Evolutionary conservation across 2,113 vertebrate genomes (phyloP).

Genomic region (Grammomys surdaster): DNA sequence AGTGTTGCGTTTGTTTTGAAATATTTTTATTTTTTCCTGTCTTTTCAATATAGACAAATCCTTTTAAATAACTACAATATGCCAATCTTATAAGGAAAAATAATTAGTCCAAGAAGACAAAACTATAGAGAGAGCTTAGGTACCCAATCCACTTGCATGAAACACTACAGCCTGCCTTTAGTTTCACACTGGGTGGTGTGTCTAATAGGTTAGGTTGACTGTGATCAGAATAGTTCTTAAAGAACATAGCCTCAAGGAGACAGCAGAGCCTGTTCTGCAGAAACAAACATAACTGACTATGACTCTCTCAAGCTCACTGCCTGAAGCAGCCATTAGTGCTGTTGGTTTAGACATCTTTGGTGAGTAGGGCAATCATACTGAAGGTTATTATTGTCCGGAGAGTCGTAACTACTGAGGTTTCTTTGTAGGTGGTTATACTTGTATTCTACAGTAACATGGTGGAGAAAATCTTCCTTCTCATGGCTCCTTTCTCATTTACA

Average conservation of each 20-base stretch:
- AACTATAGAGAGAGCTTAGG: neutral
- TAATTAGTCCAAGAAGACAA: neutral
- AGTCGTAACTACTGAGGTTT: conserved; percentile 44
- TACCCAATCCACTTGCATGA: neutral
- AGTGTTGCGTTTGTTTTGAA: neutral
- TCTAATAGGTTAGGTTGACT: neutral
- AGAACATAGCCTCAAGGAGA: conserved; percentile 27
- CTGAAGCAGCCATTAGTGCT: conserved; percentile 36
- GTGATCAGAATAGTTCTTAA: neutral
- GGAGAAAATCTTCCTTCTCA: conserved; percentile 15
- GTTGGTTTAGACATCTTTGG: conserved; percentile 40
- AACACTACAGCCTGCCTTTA: neutral
- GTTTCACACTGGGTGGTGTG: neutral
- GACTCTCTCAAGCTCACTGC: neutral
- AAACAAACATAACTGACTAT: neutral
- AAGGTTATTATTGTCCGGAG: neutral
- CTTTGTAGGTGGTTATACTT: conserved; percentile 5
- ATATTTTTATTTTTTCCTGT: neutral
- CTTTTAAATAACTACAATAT: neutral
- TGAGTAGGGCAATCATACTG: conserved; percentile 15
- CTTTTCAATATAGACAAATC: neutral
- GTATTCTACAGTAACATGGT: neutral
- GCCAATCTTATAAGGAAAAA: neutral
- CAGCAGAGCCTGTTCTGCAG: neutral
- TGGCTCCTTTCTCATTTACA: conserved; percentile 49